phyloP scores from a whole-genome alignment of 2,888 invertebrate species.

The Drosophila dives region DNA sequence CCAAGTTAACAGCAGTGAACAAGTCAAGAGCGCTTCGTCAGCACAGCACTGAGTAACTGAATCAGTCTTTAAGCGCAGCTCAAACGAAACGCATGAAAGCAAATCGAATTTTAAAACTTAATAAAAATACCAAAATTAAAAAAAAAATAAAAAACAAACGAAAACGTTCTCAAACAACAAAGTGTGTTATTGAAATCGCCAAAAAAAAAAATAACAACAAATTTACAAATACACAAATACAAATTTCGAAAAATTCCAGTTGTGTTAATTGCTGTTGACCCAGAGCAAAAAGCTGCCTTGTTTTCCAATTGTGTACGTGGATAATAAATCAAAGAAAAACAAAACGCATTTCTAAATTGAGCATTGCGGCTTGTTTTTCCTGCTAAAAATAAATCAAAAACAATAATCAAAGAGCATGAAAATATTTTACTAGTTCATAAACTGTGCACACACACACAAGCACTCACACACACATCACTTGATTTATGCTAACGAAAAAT shows the following conservation, averaged over 20 bases:
- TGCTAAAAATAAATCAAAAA: conserved; percentile 57
- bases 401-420: conserved; percentile 44
- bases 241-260: conserved; percentile 15
- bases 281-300: not conserved
- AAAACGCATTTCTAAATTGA: conserved; percentile 58
- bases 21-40: conserved; percentile 34
- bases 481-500: conserved; percentile 43
- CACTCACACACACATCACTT: conserved; percentile 6
- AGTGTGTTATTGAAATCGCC: conserved; percentile 20
- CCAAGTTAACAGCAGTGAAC: conserved; percentile 63
- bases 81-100: conserved; percentile 58
- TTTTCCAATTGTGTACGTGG: conserved; percentile 35
- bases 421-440: conserved; percentile 54
- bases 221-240: not conserved
- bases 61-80: conserved; percentile 80
- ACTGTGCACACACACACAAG: conserved; percentile 34
- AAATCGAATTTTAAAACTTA: not conserved
- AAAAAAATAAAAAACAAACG: conserved; percentile 15
- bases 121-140: not conserved
- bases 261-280: conserved; percentile 27
- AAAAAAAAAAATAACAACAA: conserved; percentile 14
- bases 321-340: conserved; percentile 16
- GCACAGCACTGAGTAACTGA: conserved; percentile 46
- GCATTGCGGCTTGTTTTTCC: conserved; percentile 35
- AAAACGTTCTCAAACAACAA: conserved; percentile 14